Evolutionary conservation across 1,140 invertebrate species (phyloP).

Genomic region (Frieseomelitta varia): DNA sequence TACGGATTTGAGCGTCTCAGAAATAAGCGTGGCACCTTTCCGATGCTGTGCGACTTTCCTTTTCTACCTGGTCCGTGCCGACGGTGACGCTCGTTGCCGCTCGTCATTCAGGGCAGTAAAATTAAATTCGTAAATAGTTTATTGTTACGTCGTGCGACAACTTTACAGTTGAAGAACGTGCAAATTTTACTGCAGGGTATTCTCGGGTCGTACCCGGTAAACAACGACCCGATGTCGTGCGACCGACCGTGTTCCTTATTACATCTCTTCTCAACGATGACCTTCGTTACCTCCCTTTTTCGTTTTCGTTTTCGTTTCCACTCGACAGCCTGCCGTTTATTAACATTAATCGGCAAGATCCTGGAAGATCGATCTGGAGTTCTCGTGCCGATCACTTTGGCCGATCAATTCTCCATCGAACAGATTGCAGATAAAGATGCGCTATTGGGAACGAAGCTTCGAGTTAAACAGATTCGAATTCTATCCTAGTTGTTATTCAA

Average conservation of each 20-base stretch:
- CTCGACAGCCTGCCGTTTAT: background rate
- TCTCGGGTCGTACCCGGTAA: conserved; percentile 35
- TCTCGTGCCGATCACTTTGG: background rate
- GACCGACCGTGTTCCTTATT: conserved; percentile 40
- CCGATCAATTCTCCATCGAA: background rate
- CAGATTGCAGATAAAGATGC: background rate
- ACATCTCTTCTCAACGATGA: background rate
- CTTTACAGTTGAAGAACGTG: conserved; percentile 71
- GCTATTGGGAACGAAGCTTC: background rate
- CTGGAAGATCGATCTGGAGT: background rate
- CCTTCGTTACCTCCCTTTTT: conserved; percentile 27
- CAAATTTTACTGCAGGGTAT: conserved; percentile 72
- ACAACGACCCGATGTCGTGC: conserved; percentile 51
- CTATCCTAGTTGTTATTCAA: background rate
- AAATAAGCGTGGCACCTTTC: no score
- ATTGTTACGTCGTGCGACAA: conserved; percentile 66
- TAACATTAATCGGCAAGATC: background rate
- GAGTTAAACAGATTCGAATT: background rate
- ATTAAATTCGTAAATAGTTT: conserved; percentile 77
- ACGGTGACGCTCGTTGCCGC: conserved; percentile 26
- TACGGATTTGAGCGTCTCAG: background rate
- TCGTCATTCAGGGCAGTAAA: conserved; percentile 69
- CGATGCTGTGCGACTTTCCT: conserved; percentile 58
- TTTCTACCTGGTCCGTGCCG: conserved; percentile 58
- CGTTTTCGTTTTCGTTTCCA: conserved; percentile 36